A percentile compares a stretch with the other conserved stretches of the same genome.
phyloP scores from a whole-genome alignment of 2,113 vertebrate genomes.

The Mionectes macconnelli region DNA sequence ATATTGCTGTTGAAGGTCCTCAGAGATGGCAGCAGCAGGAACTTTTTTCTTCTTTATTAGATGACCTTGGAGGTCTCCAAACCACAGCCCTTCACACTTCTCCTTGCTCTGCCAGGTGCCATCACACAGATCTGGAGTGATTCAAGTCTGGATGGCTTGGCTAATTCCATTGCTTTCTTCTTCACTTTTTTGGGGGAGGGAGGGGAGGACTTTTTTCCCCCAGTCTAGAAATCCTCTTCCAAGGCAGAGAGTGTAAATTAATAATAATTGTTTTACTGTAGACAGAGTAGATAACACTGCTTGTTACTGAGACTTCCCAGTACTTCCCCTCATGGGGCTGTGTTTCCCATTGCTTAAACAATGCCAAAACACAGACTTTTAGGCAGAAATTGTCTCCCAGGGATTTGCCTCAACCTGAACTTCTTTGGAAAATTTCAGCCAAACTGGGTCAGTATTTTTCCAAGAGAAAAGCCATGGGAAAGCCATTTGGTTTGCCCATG shows the following conservation, averaged over 20 bases:
- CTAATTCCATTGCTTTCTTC: neutral
- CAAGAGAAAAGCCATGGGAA: neutral
- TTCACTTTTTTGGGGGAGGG: neutral
- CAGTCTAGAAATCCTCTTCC: neutral
- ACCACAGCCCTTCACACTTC: neutral
- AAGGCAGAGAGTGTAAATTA: neutral
- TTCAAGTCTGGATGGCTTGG: neutral
- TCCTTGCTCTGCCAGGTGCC: neutral
- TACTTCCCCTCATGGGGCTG: neutral
- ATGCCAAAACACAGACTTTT: neutral
- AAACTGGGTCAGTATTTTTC: neutral
- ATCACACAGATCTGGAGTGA: neutral
- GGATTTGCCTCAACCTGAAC: neutral
- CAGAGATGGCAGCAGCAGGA: neutral
- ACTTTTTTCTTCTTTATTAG: neutral
- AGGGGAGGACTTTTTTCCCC: neutral
- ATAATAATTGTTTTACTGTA: neutral
- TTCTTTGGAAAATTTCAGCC: neutral
- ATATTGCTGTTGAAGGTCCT: rapidly evolving
- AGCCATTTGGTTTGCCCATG: neutral
- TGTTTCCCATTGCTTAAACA: neutral
- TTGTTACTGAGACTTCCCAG: neutral
- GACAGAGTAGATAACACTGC: neutral
- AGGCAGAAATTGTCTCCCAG: neutral
- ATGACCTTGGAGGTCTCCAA: neutral